Evolutionary conservation across 2,797 vertebrate genomes (phyloP).

Genomic region (Simalia tracyae): DNA sequence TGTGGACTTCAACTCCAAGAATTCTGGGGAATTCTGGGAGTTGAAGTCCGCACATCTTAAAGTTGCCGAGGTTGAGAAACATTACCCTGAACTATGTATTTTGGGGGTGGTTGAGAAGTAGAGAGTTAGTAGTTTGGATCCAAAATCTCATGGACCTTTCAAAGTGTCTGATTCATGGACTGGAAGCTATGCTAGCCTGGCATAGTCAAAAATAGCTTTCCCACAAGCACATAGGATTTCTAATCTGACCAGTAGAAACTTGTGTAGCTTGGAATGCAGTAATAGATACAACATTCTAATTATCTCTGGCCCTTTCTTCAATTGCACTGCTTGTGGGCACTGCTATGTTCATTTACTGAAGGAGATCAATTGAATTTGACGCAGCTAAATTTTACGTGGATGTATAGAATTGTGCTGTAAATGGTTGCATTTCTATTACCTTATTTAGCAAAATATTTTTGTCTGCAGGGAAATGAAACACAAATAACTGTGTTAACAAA

Average conservation of each 20-base stretch:
- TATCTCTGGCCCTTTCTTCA: background rate
- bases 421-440: background rate
- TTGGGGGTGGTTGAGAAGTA: background rate
- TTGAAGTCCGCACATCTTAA: too few species aligned
- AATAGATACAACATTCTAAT: background rate
- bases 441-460: background rate
- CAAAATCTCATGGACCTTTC: background rate
- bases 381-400: background rate
- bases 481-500: background rate
- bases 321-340: background rate
- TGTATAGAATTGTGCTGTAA: background rate
- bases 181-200: background rate
- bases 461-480: background rate
- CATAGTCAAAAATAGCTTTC: background rate
- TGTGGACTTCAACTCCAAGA: too few species aligned
- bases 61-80: too few species aligned
- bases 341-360: background rate
- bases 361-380: background rate
- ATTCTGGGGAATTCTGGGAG: too few species aligned
- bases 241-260: background rate
- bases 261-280: background rate
- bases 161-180: background rate
- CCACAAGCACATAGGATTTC: background rate
- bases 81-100: too few species aligned
- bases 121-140: background rate